These are phyloP conservation scores for Bruchidius siliquastri DNA, from an alignment of 2,888 invertebrate species.

Conservation along the genomic window DNA sequence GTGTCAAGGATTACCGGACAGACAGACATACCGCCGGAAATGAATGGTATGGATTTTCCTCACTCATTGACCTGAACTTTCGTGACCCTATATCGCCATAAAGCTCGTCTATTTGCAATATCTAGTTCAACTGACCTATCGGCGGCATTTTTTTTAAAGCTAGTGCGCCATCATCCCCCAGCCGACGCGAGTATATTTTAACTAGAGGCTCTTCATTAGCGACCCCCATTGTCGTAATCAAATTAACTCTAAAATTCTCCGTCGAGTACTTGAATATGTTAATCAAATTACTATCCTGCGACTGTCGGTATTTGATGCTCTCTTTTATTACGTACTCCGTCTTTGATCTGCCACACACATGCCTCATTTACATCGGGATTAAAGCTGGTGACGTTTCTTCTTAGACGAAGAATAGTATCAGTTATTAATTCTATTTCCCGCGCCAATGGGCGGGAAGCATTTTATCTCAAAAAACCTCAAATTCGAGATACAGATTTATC, in stretches of 20 bases:
- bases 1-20: no score
- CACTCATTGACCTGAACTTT: no score
- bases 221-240: not conserved
- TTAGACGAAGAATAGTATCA: no score
- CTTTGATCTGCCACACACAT: not conserved
- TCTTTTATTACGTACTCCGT: not conserved
- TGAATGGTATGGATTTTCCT: no score
- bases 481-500: no score
- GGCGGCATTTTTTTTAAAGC: not conserved
- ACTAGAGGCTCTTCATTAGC: not conserved
- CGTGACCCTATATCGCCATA: no score
- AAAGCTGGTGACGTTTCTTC: no score
- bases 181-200: not conserved
- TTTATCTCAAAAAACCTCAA: no score
- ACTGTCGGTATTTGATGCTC: not conserved
- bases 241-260: not conserved
- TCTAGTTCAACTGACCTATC: not conserved
- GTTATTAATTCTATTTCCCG: no score
- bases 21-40: no score
- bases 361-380: not conserved
- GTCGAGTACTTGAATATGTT: not conserved
- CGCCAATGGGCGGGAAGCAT: no score
- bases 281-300: slow-evolving; percentile 1
- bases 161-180: not conserved
- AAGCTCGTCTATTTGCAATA: no score